Evolutionary conservation across 2,113 vertebrate species (phyloP).

Genomic region (Enhydra lutris): DNA sequence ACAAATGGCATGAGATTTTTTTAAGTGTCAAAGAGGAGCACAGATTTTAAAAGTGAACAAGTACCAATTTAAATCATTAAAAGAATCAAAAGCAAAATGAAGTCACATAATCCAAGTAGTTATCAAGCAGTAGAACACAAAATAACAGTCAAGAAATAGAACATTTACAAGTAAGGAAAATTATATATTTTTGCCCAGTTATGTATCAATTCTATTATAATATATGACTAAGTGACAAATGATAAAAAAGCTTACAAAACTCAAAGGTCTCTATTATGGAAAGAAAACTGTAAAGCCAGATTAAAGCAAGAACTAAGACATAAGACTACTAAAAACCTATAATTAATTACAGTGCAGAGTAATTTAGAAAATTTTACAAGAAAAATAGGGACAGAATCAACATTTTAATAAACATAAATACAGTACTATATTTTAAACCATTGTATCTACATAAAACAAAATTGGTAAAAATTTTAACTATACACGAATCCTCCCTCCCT

Average conservation of each 20-base stretch:
- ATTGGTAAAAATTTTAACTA: background rate
- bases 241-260: background rate
- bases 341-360: conserved; percentile 14
- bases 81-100: conserved; percentile 31
- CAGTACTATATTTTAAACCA: background rate
- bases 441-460: background rate
- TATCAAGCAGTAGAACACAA: conserved; percentile 9
- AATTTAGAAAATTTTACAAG: background rate
- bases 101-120: background rate
- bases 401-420: conserved; percentile 33
- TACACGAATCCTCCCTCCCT: background rate
- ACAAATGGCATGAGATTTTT: background rate
- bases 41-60: conserved; percentile 22
- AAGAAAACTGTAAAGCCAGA: conserved; percentile 19
- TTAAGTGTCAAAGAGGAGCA: background rate
- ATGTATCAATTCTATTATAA: background rate
- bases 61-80: background rate
- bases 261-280: conserved; percentile 22
- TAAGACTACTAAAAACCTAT: conserved; percentile 1
- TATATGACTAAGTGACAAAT: background rate
- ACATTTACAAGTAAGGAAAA: background rate
- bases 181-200: background rate
- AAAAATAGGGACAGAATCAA: background rate
- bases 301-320: conserved; percentile 51
- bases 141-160: conserved; percentile 20